These are phyloP conservation scores for Sorex araneus DNA, from an alignment of 2,113 vertebrate species.

Conservation along the genomic window DNA sequence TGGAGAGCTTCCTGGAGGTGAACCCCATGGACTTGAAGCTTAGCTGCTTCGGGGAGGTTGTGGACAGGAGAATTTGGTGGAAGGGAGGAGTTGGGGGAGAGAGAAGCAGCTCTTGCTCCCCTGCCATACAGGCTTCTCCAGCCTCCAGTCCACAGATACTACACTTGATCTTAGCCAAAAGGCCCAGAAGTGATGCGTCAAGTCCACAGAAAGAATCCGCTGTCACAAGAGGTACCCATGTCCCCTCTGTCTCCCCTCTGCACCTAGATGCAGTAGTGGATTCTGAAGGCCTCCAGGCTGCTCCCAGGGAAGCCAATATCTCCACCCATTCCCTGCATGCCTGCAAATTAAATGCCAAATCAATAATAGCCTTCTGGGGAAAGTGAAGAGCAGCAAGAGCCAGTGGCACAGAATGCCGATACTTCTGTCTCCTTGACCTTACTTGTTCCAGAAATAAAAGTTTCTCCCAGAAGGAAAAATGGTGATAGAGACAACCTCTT, in stretches of 20 bases:
- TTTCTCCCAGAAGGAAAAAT: not conserved
- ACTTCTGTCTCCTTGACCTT: too few species aligned
- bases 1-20: not conserved
- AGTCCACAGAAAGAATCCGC: too few species aligned
- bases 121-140: not conserved
- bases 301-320: not conserved
- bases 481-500: too few species aligned
- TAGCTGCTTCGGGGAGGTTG: not conserved
- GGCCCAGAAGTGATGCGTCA: too few species aligned
- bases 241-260: not conserved
- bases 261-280: not conserved
- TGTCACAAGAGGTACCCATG: too few species aligned
- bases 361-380: too few species aligned
- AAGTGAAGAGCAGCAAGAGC: not conserved
- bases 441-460: not conserved
- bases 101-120: not conserved
- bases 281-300: not conserved
- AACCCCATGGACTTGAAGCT: not conserved
- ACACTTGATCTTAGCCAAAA: too few species aligned
- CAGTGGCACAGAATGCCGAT: fast-evolving
- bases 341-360: not conserved
- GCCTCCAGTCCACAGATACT: too few species aligned
- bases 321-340: not conserved
- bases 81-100: not conserved
- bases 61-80: not conserved